Evolutionary conservation across 1,140 invertebrate species (phyloP).

Genomic region (Augochlora pura): DNA sequence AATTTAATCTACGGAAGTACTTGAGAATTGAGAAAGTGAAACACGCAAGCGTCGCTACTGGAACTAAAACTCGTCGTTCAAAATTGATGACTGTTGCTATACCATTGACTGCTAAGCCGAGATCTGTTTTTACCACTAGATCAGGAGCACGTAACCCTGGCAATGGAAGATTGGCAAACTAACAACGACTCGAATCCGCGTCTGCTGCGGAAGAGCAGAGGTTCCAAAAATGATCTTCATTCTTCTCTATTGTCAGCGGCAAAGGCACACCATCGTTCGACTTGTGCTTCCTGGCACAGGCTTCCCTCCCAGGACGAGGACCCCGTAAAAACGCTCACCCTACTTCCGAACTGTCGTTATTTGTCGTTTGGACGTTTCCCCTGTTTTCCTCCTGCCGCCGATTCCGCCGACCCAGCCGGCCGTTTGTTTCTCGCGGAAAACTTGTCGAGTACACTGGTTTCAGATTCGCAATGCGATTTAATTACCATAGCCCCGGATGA

Average conservation of each 20-base stretch:
- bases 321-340: neutral
- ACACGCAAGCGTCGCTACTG: too few relatives aligned
- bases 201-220: neutral
- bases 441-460: neutral
- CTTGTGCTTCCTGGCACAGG: neutral
- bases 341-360: slow-evolving; percentile 2
- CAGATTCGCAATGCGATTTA: neutral
- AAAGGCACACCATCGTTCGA: neutral
- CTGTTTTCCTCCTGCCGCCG: neutral
- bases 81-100: too few relatives aligned
- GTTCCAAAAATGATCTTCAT: neutral
- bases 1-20: too few relatives aligned
- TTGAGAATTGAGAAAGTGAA: too few relatives aligned
- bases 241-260: slow-evolving; percentile 3
- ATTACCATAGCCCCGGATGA: neutral
- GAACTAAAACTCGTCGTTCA: too few relatives aligned
- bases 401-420: neutral
- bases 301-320: neutral
- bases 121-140: neutral
- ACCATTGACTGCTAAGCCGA: too few relatives aligned
- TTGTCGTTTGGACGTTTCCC: neutral
- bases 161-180: neutral
- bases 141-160: neutral
- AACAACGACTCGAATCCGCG: neutral
- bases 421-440: neutral